Base-by-base conservation (phyloP, 2,113 vertebrate species). In the Syrmaticus mikado region DNA sequence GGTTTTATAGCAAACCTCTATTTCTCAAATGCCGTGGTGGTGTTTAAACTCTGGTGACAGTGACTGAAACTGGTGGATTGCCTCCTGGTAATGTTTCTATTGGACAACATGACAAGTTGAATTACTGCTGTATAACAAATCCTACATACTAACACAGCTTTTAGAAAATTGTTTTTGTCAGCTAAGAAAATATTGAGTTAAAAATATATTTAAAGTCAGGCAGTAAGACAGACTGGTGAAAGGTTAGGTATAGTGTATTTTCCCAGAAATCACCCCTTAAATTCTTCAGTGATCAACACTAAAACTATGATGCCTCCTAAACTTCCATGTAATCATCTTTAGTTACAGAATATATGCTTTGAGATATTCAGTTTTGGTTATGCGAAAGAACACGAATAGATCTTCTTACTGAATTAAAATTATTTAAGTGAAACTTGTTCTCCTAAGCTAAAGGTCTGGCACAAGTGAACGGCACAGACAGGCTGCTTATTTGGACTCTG, bases 141-240 rank as follows among this genome's bases (percentile, higher is more conserved):
- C 96, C 93, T 90, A 93, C 70, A 76, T 95, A 94, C 53, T 90
- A 93, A 81, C 73, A 58, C 14, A 82, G 86, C 82, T 92, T 94
- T 96, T 92, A 92, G 91, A 94, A 68, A 97, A 97, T 94, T 95
- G 41, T 92, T 96, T 96, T 95, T 95, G 87, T 96, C 90, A 97
- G 87, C 86, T 96, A 84, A 92, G 91, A 96, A 97, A 97, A 94
- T 95, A 95, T 89, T 94, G 53, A 95, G 46, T 89, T 94, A 96
- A 95, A 95, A 85, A 96, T 73, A 38, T 94, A 95, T 93, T 96
- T 95, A 97, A 97, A 96, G 68, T 89, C 76, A 94, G 67, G 52
- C 71, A 87, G 61, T 70, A 48, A 83, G 79, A 90, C 82, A 89
- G 43, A 83, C 67, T 81, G 72, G 75, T 87, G 79, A 86, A 94